These are phyloP conservation scores for Dromaius novaehollandiae DNA, from an alignment of 2,113 vertebrate genomes.

Conservation along the genomic window DNA sequence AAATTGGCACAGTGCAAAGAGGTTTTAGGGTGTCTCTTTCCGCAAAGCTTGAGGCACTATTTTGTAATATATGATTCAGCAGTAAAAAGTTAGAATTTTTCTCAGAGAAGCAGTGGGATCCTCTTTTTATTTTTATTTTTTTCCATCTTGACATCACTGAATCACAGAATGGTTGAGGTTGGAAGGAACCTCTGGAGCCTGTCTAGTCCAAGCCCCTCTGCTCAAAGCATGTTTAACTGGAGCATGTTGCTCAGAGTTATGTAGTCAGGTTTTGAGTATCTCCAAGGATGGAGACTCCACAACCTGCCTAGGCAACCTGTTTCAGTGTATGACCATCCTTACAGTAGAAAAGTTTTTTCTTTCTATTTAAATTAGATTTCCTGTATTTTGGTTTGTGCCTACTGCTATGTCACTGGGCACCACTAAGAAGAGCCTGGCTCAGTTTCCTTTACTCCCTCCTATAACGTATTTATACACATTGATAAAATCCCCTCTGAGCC, in stretches of 20 bases:
- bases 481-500: background rate
- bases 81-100: background rate
- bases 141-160: background rate
- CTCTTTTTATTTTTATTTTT: background rate
- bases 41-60: slow-evolving; percentile 17
- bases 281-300: background rate
- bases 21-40: slow-evolving; percentile 17
- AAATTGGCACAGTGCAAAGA: background rate
- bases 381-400: background rate
- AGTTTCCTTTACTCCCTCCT: background rate
- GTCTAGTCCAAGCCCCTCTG: background rate
- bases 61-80: slow-evolving; percentile 12
- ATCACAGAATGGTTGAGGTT: background rate
- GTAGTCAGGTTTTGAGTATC: background rate
- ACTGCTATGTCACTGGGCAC: background rate
- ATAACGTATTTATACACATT: background rate
- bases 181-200: background rate
- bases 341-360: background rate
- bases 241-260: background rate
- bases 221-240: background rate
- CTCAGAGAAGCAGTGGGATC: background rate
- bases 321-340: background rate
- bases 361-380: background rate
- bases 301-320: background rate
- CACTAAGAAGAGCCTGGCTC: background rate